Evolutionary conservation across 2,888 invertebrate genomes (phyloP).

Genomic region (Leptinotarsa peninsularis): DNA sequence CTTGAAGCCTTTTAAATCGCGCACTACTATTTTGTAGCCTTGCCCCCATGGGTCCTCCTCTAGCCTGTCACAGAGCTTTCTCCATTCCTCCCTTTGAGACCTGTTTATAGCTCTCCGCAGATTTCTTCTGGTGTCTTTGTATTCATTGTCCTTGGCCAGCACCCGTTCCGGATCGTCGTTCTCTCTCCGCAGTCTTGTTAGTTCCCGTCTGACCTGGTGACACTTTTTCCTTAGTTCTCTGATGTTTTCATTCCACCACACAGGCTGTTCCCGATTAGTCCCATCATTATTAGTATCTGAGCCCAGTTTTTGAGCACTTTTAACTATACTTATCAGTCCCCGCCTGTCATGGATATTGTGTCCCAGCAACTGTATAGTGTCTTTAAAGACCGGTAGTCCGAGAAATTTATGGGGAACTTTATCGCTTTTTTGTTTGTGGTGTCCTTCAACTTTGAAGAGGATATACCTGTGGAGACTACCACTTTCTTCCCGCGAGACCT

Average conservation of each 20-base stretch:
- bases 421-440: too few species aligned
- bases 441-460: too few species aligned
- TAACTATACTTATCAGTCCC: background rate
- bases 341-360: background rate
- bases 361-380: conserved; percentile 1
- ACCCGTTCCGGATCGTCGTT: background rate
- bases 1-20: background rate
- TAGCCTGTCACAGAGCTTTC: background rate
- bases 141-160: background rate
- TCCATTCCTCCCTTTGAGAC: conserved; percentile 1
- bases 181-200: background rate
- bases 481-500: background rate
- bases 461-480: background rate
- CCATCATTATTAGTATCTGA: background rate
- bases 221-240: background rate
- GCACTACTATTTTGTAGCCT: background rate
- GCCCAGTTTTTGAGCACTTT: conserved; percentile 3
- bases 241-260: conserved; percentile 4
- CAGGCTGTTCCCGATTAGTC: background rate
- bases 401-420: background rate
- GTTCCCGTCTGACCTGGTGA: background rate
- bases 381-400: too few species aligned
- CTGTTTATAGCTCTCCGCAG: background rate
- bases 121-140: background rate
- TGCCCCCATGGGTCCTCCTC: background rate